phyloP scores from a whole-genome alignment of 2,888 invertebrate species.

The Dicyrtoma fusca region DNA sequence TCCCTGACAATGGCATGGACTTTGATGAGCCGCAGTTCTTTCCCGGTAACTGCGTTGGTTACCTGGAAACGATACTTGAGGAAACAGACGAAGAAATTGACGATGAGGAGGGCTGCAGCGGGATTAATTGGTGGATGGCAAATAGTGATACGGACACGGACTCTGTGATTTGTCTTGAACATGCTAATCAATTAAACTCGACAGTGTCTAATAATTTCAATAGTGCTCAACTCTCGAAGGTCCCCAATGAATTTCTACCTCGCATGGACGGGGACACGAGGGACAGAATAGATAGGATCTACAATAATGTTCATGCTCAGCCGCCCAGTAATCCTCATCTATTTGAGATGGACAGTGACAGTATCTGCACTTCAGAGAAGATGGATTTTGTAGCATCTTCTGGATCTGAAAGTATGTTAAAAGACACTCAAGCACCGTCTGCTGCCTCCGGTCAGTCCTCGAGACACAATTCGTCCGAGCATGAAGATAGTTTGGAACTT shows the following conservation, averaged over 20 bases:
- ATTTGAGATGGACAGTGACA: no score
- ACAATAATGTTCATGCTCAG: no score
- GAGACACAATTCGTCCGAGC: no score
- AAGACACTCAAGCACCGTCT: no score
- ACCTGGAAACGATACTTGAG: slow-evolving; percentile 58
- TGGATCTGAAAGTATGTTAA: no score
- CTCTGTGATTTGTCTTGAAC: slow-evolving; percentile 56
- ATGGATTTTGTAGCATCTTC: no score
- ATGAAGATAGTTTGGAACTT: not conserved
- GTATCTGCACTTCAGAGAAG: no score
- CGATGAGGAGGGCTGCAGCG: slow-evolving; percentile 57
- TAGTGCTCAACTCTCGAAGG: slow-evolving; percentile 44
- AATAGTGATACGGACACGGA: slow-evolving; percentile 57
- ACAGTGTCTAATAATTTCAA: not conserved
- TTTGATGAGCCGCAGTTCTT: slow-evolving; percentile 56
- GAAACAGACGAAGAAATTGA: slow-evolving; percentile 56
- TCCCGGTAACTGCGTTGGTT: slow-evolving; percentile 55
- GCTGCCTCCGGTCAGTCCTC: no score
- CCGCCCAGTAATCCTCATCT: no score
- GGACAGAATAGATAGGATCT: not conserved
- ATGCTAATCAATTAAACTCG: slow-evolving; percentile 3
- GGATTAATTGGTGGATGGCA: slow-evolving; percentile 57
- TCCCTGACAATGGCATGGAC: slow-evolving; percentile 56
- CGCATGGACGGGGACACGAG: slow-evolving; percentile 36
- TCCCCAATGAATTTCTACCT: not conserved